These are phyloP conservation scores for Drosophila ironensis DNA, from an alignment of 1,140 invertebrate genomes.

Conservation along the genomic window DNA sequence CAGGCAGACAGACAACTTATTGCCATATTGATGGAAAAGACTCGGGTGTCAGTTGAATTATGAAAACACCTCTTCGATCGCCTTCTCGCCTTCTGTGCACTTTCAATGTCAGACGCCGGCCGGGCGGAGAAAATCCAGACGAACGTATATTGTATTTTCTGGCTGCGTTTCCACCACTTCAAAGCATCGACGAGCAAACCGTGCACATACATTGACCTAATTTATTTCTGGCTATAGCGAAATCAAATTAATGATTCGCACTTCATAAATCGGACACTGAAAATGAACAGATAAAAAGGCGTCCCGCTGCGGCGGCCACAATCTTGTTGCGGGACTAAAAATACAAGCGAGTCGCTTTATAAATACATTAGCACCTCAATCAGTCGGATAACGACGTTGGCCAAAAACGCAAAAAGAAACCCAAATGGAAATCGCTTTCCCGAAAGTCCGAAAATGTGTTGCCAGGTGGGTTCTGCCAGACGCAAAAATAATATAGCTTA, in stretches of 20 bases:
- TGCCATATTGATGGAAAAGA: slow-evolving; percentile 66
- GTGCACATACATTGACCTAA: slow-evolving; percentile 59
- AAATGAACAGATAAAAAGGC: slow-evolving; percentile 77
- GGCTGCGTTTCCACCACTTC: slow-evolving; percentile 41
- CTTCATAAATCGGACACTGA: slow-evolving; percentile 74
- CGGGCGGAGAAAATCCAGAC: not conserved
- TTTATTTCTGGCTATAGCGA: slow-evolving; percentile 51
- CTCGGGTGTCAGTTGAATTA: slow-evolving; percentile 67
- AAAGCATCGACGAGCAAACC: slow-evolving; percentile 46
- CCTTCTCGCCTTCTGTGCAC: slow-evolving; percentile 22
- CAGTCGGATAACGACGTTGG: slow-evolving; percentile 49
- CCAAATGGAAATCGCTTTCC: slow-evolving; percentile 10
- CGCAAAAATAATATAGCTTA: slow-evolving; percentile 20
- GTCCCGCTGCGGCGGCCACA: slow-evolving; percentile 6
- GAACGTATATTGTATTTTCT: not conserved
- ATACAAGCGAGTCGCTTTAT: slow-evolving; percentile 73
- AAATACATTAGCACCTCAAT: slow-evolving; percentile 78
- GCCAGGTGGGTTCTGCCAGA: slow-evolving; percentile 27
- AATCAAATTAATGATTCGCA: slow-evolving; percentile 78
- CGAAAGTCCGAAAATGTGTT: not conserved
- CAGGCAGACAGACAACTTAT: slow-evolving; percentile 48
- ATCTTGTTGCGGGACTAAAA: slow-evolving; percentile 50
- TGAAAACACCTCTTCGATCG: slow-evolving; percentile 32
- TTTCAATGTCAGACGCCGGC: slow-evolving; percentile 43
- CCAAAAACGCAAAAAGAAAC: slow-evolving; percentile 18